A percentile compares a stretch with the other conserved stretches of the same genome.
Conservation (phyloP, 2,797 vertebrate genomes). For the Phalanger gymnotis region DNA sequence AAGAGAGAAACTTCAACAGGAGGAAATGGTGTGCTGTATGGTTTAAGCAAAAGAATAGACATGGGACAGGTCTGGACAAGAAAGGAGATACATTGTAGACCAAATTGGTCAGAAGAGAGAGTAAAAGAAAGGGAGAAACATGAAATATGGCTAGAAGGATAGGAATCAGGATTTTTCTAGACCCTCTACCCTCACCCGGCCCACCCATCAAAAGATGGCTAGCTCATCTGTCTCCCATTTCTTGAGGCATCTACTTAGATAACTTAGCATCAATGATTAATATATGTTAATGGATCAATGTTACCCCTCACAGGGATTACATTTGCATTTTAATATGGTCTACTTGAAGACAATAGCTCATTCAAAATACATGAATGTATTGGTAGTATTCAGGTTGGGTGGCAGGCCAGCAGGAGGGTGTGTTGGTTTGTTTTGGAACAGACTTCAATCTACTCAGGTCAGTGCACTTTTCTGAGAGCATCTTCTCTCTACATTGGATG, state of each 20-base stretch:
- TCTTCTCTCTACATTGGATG: neutral
- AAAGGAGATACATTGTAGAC: neutral
- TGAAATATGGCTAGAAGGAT: neutral
- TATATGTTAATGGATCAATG: neutral
- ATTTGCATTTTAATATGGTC: neutral
- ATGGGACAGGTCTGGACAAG: neutral
- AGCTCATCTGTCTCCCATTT: neutral
- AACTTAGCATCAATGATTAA: neutral
- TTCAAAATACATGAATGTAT: neutral
- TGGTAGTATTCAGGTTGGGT: neutral
- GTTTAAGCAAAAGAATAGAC: neutral
- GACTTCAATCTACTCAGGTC: neutral
- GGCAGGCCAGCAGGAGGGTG: neutral
- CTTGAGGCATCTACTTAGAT: neutral
- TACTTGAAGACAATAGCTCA: neutral
- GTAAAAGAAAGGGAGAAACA: conserved; percentile 4
- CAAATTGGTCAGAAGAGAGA: neutral
- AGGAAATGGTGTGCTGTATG: neutral
- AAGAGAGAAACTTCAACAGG: neutral
- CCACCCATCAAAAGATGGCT: neutral
- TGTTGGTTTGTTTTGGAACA: neutral
- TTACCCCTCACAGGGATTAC: neutral
- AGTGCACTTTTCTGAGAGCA: neutral
- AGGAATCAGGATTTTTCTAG: neutral
- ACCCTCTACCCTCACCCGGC: neutral